Base-by-base conservation (phyloP, 2,888 invertebrate genomes). In the Mimumesa dahlbomi region DNA sequence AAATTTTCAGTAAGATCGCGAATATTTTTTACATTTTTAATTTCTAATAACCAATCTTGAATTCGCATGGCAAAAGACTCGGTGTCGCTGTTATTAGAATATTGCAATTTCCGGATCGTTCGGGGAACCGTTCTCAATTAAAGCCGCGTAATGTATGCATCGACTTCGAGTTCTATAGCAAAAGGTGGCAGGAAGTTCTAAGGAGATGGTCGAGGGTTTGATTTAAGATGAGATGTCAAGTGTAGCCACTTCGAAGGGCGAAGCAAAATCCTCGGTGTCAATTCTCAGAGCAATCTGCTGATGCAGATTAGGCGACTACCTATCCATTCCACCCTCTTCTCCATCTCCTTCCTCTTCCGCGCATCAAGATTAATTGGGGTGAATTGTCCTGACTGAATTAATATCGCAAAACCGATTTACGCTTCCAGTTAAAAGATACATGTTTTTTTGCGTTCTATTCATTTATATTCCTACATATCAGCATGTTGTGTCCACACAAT, bases 281-380 rank as follows among this genome's bases (percentile, higher is more conserved):
- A 89, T 88, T 89, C 89, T 89, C 89, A 86, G 85, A 88, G 88
- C 89, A 89, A 89, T 89, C 89, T 89, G 77, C 84, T 82, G 82
- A 89, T 89, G 89, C 86, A 89, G 89, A 89, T 89, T 88, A 89
- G 88, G 58, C 67, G 57, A 64, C 64, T 16, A 19, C 59, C 66
- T 63, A 49, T 61, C 65, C 63, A 53, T 53, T 25, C 43, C 53
- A 31, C 43, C 38, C 0, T 9, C 50, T 36, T 53, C 25, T 14
- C 40, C 31, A 13, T 34, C 43, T 43, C 34, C 5, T 13, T 2
- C 52, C 58, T 58, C 57, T 61, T 49, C 52, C 75, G 58, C 56
- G 54, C 38, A 58, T 66, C 57, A 46, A 40, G 71, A 78, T 80
- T 81, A 81, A 80, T 80, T 69, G 75, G 66, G 57, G 45, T 63